A percentile compares a stretch with the other conserved stretches of the same genome.
Evolutionary conservation across 2,888 invertebrate species (phyloP).

Genomic region (Chrysolina americana): DNA sequence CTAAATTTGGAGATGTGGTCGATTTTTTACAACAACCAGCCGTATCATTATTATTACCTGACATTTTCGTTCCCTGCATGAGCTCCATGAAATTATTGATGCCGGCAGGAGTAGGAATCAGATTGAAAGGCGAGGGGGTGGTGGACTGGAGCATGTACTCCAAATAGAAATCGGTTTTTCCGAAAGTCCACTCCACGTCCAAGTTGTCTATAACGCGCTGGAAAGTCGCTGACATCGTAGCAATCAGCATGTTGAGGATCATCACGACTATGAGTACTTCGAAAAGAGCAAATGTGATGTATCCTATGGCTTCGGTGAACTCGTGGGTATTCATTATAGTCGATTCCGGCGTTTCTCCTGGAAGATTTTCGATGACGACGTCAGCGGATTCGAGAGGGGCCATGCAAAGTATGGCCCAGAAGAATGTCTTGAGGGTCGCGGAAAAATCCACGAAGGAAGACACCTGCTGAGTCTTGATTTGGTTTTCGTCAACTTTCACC

Average conservation of each 20-base stretch:
- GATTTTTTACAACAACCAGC: constrained; percentile 69
- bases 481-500: constrained; percentile 69
- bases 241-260: constrained; percentile 83
- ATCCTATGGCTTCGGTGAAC: constrained; percentile 79
- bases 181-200: constrained; percentile 84
- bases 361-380: constrained; percentile 76
- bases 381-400: constrained; percentile 77
- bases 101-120: constrained; percentile 76
- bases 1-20: constrained; percentile 25
- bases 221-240: constrained; percentile 85
- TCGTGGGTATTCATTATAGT: constrained; percentile 73
- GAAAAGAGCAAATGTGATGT: constrained; percentile 78
- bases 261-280: constrained; percentile 82
- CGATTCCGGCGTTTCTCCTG: constrained; percentile 69
- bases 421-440: constrained; percentile 76
- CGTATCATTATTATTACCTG: constrained; percentile 50
- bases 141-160: constrained; percentile 81
- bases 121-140: constrained; percentile 81
- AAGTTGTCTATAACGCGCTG: constrained; percentile 79
- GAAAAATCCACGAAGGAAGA: constrained; percentile 75
- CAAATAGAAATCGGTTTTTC: constrained; percentile 81
- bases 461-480: constrained; percentile 74
- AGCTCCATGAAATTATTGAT: constrained; percentile 70
- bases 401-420: constrained; percentile 82
- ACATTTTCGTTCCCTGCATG: constrained; percentile 67